Base-by-base conservation (phyloP, 2,888 invertebrate species). In the Zeuzera pyrina region DNA sequence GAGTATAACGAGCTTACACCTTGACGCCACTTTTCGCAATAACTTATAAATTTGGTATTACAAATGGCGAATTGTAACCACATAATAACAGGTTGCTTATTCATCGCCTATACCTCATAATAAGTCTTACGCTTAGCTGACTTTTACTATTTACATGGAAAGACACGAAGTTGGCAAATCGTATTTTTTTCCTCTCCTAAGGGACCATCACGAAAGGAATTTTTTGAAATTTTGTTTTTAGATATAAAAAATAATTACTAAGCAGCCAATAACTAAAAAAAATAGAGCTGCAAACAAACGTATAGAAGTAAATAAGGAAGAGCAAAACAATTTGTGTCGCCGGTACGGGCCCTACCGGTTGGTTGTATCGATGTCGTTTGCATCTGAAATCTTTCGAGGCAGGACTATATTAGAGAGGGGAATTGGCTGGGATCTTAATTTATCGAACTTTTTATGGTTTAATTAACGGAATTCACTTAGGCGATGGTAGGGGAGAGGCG, bases 401-500 rank as follows among this genome's bases (percentile, higher is more conserved):
- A 56, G 56, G 67, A 66, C 72, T 73, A 65, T 79, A 79, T 78
- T 77, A 77, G 62, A 67, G 67, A 64, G 77, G 81, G 78, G 78
- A 81, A 84, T 78, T 68, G 84, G 77, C 78, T 72, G 71, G 71
- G 76, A 81, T 83, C 79, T 84, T 84, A 83, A 84, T 84, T 84
- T 84, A 84, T 84, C 70, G 84, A 83, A 84, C 73, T 84, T 84
- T 84, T 84, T 84, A 84, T 83, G 84, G 84, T 84, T 84, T 84
- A 84, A 84, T 84, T 84, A 84, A 84, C 83, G 74, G 81, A 84
- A 84, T 84, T 84, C 84, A 84, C 84, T 84, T 84, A 79, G 72
- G 61, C 61, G 61, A n/a, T n/a, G n/a, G n/a, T n/a, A n/a, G 43
- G 62, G 56, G 53, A 38, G 45, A 42, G 49, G 49, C 45, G 41